Evolutionary conservation across 2,888 invertebrate genomes (phyloP).

Genomic region (Spisula solida): DNA sequence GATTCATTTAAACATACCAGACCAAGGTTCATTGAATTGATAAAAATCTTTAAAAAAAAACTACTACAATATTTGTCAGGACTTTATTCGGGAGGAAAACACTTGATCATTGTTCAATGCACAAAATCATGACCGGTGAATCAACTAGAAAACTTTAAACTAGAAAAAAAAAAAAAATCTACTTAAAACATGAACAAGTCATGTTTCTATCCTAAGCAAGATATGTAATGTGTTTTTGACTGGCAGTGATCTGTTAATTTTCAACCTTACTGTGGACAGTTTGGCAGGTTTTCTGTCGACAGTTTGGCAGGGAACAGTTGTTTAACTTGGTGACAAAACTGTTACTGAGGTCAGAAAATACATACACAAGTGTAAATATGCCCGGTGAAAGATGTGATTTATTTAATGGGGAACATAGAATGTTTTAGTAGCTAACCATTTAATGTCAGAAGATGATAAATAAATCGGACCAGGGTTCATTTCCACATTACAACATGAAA

Average conservation of each 20-base stretch:
- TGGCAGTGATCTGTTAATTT: slow-evolving; percentile 32
- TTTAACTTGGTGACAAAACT: slow-evolving; percentile 28
- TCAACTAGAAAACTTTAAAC: background rate
- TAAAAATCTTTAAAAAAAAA: background rate
- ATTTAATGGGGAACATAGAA: slow-evolving; percentile 1
- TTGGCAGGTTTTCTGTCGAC: background rate
- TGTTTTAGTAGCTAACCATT: background rate
- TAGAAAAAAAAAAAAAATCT: slow-evolving; percentile 1
- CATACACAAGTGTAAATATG: slow-evolving; percentile 16
- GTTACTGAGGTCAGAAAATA: slow-evolving; percentile 33
- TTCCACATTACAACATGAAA: slow-evolving; percentile 2
- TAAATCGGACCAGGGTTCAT: background rate
- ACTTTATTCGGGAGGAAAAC: background rate
- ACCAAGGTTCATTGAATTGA: background rate
- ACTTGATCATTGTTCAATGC: background rate
- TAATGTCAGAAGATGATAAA: background rate
- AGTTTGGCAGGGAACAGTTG: slow-evolving; percentile 19
- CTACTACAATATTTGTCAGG: background rate
- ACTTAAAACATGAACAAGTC: slow-evolving; percentile 9
- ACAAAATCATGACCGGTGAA: background rate
- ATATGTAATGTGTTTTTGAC: slow-evolving; percentile 35
- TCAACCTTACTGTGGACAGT: slow-evolving; percentile 26
- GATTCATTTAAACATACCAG: slow-evolving; percentile 21
- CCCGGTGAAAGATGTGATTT: slow-evolving; percentile 23
- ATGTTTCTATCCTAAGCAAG: background rate